A percentile compares a stretch with the other conserved stretches of the same genome.
Evolutionary conservation across 2,113 vertebrate species (phyloP).

Genomic region (Montifringilla adamsi): DNA sequence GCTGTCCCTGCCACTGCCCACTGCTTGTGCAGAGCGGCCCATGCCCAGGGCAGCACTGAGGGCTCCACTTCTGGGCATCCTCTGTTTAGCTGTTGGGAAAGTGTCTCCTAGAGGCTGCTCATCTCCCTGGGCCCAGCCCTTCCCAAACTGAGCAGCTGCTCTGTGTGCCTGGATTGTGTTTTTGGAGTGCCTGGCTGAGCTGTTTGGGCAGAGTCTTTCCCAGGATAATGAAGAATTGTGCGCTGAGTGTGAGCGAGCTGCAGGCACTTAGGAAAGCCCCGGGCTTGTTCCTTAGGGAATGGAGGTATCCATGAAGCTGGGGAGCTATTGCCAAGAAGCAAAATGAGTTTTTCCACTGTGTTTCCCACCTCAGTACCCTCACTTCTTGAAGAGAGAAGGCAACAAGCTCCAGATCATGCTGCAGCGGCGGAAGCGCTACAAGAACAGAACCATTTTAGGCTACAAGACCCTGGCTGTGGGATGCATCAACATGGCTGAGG

Average conservation of each 20-base stretch:
- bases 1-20: neutral
- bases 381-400: constrained; percentile 93
- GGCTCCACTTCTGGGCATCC: neutral
- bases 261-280: neutral
- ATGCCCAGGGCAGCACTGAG: too few species aligned
- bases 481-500: constrained; percentile 94
- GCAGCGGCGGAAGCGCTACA: constrained; percentile 91
- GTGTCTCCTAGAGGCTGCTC: neutral
- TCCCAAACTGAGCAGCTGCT: neutral
- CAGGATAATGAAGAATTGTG: neutral
- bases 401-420: constrained; percentile 96
- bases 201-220: neutral
- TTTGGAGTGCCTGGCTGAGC: neutral
- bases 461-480: constrained; percentile 93
- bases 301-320: neutral
- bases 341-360: neutral
- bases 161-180: neutral
- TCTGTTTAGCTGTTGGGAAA: neutral
- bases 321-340: neutral
- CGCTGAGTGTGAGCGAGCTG: neutral
- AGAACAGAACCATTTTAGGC: constrained; percentile 91
- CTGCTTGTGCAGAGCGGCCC: neutral
- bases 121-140: neutral
- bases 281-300: neutral
- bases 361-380: constrained; percentile 82